Percentiles rank a stretch among this genome's conserved stretches.
Conservation (phyloP, 2,888 invertebrate species). For the Heliothis peltigera region DNA sequence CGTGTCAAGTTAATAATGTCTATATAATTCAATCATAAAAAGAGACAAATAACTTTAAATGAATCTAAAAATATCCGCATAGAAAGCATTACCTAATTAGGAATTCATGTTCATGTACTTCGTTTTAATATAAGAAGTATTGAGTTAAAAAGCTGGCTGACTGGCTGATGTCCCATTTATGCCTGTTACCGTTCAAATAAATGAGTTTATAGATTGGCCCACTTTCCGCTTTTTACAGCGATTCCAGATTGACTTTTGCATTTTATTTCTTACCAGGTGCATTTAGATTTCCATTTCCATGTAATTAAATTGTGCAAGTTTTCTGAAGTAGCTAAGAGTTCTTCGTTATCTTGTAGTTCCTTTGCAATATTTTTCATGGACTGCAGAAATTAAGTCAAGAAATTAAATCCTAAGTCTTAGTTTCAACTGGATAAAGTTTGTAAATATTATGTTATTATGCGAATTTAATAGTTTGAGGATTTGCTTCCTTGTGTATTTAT, state of each 20-base stretch:
- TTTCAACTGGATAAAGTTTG: constrained; percentile 30
- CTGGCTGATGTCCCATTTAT: constrained; percentile 68
- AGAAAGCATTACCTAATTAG: constrained; percentile 35
- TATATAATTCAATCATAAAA: not conserved
- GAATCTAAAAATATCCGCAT: constrained; percentile 4
- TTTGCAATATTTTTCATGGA: constrained; percentile 59
- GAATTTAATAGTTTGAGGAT: constrained; percentile 5
- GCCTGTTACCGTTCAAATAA: constrained; percentile 71
- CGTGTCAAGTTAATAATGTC: no score
- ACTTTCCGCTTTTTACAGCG: constrained; percentile 69
- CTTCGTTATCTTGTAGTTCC: constrained; percentile 61
- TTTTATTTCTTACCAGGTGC: constrained; percentile 74
- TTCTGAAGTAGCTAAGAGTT: constrained; percentile 66
- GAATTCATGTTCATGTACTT: constrained; percentile 11
- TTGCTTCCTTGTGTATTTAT: not conserved
- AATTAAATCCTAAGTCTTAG: constrained; percentile 3
- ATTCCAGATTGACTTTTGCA: constrained; percentile 72
- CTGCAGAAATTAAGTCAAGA: constrained; percentile 56
- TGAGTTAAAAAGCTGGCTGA: constrained; percentile 33
- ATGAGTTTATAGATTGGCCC: constrained; percentile 79
- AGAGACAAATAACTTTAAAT: not conserved
- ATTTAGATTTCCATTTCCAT: constrained; percentile 83
- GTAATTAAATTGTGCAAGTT: constrained; percentile 81
- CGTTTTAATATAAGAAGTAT: constrained; percentile 44
- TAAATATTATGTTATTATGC: constrained; percentile 3